Base-by-base conservation (phyloP, 2,888 invertebrate genomes). In the Cosmopolites sordidus region DNA sequence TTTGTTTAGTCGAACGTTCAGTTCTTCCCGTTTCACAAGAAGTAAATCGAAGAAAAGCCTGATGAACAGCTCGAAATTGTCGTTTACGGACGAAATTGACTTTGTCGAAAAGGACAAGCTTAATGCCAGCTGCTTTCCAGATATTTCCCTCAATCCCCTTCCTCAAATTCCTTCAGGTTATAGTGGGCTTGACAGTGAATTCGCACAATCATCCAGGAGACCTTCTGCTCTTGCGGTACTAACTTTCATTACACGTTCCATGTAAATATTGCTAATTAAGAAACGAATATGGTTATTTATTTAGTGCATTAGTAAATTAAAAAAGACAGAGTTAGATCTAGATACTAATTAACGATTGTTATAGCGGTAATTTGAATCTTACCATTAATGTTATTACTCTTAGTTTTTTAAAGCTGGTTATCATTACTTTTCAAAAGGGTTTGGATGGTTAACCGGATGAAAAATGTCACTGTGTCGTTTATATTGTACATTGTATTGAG, bases 141-240 rank as follows among this genome's bases (percentile, higher is more conserved):
- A 72, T 54, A 66, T 73, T 58, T 71, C 71, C 68, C 51, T 66
- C 11, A 63, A 65, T 66, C 66, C 70, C 40, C 33, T 58, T 42
- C 40, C 54, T 49, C 48, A 54, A 54, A 58, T 40, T 16, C 40
- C 40, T 40, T 16, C 40, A 40, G 17, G 57, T 49, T 50, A 44
- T 44, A 27, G 45, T 46, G 52, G 44, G 39, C 22, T 22, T 22
- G 16, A 41, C 46, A 47, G 47, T 38, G 42, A 37, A 40, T 16
- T 43, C 3, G 49, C 58, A 61, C 64, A 61, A 67, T 67, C 70
- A 44, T 59, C 65, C 58, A 65, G 67, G 60, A 67, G 68, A 64
- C 64, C 66, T 63, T 62, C 70, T 68, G 64, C 69, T 66, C 61
- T 67, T 65, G 69, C 66, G 73, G 73, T 73, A 73, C 73, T 73